Conservation (phyloP, 2,888 invertebrate genomes). For the Orchestes rusci region DNA sequence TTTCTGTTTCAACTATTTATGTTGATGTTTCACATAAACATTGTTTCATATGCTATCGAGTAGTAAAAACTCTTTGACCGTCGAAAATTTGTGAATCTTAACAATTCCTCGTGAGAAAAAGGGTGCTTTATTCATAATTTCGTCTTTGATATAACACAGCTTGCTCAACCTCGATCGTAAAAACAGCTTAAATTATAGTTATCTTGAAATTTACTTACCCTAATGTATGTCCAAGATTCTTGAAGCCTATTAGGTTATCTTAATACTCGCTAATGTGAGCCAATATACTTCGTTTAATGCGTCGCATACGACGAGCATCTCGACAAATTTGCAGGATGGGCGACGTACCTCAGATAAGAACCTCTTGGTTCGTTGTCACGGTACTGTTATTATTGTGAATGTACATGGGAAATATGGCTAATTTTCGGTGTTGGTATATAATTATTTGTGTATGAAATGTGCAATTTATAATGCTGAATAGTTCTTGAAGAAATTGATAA, state of each 20-base stretch:
- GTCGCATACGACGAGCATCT: neutral
- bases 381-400: neutral
- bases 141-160: no score
- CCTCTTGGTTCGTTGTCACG: neutral
- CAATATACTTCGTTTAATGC: neutral
- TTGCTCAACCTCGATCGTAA: neutral
- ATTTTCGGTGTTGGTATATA: no score
- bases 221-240: constrained; percentile 18
- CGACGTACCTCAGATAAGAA: neutral
- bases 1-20: no score
- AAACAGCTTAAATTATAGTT: neutral
- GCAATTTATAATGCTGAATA: no score
- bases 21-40: no score
- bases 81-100: no score
- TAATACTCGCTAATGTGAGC: constrained; percentile 10
- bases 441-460: neutral
- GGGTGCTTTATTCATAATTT: no score
- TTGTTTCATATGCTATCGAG: no score
- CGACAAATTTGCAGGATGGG: neutral
- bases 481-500: no score
- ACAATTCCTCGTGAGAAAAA: no score
- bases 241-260: constrained; percentile 22
- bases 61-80: no score
- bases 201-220: constrained; percentile 19
- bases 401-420: no score